Evolutionary conservation across 1,140 invertebrate species (phyloP), one percentile per base, ranked within the genome.

Genomic region (Argopecten irradians): DNA sequence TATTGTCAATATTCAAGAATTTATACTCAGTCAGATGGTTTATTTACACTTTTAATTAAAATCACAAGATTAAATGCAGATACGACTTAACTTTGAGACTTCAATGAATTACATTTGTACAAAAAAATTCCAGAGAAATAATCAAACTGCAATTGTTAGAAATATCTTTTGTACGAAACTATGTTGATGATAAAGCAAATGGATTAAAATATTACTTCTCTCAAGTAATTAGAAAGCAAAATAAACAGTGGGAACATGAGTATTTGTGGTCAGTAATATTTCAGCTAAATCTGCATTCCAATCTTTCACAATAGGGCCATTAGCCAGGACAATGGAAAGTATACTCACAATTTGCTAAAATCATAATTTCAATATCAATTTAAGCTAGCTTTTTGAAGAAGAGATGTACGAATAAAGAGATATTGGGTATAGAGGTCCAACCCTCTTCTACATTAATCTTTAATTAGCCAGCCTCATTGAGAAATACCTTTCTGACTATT

Each of bases 341-440:
- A 71, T 71, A 71, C 55, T 71, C 55, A 71, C 55, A 3, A 71
- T 28, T 71, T 71, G 55, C 55, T 19, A 71, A 71, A 71, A 71
- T 71, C 55, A 71, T 71, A 71, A 71, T 71, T 71, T n/a, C 55
- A 71, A 71, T 71, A 71, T 71, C n/a, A 28, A 71, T 28, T 71
- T n/a, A 71, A 28, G 55, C 55, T 71, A n/a, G 22, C 8, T 71
- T 71, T 71, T 71, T 71, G n/a, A 3, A 39, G 36, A n/a, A 5
- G 22, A 28, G n/a, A n/a, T 5, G n/a, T 22, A n/a, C 5, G 55
- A n/a, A 71, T 71, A 71, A 71, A 71, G 11, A 71, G 55, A 71
- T 28, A 28, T 71, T 7, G n/a, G n/a, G 28, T 71, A n/a, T 71
- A 71, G 55, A 71, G 8, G 55, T 71, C 55, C 55, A 28, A 71